A percentile compares a stretch with the other conserved stretches of the same genome.
Evolutionary conservation across 2,113 vertebrate species (phyloP).

Genomic region (Nibea albiflora): DNA sequence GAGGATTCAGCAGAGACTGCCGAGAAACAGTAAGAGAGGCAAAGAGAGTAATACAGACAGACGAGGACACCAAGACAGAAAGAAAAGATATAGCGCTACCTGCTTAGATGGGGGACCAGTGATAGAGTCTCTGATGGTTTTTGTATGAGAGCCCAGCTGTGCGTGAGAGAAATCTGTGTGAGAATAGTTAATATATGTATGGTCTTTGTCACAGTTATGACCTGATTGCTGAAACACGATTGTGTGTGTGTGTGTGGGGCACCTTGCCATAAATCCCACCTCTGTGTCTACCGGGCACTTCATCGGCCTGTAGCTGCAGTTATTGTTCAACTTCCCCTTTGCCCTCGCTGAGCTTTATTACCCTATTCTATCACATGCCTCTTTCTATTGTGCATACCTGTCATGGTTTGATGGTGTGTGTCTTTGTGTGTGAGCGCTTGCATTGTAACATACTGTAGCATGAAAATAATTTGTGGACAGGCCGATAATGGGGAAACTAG

Average conservation of each 20-base stretch:
- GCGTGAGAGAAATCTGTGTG: constrained; percentile 5
- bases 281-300: constrained; percentile 15
- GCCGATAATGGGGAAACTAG: constrained; percentile 15
- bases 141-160: constrained; percentile 17
- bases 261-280: constrained; percentile 43
- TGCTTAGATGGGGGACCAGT: constrained; percentile 44
- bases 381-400: constrained; percentile 18
- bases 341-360: constrained; percentile 62
- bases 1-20: constrained; percentile 38
- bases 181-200: neutral
- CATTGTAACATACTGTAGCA: constrained; percentile 35
- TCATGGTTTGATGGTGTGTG: constrained; percentile 8
- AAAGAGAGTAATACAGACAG: constrained; percentile 36
- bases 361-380: constrained; percentile 50
- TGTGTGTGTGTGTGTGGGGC: constrained; percentile 1
- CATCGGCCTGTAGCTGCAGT: constrained; percentile 43
- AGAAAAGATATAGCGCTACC: constrained; percentile 26
- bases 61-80: constrained; percentile 34
- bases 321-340: constrained; percentile 67
- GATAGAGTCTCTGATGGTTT: constrained; percentile 41
- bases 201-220: neutral
- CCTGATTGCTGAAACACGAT: constrained; percentile 16
- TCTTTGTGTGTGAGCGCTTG: constrained; percentile 18
- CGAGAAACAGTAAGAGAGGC: constrained; percentile 36
- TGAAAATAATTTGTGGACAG: constrained; percentile 40